Evolutionary conservation across 2,113 vertebrate species (phyloP).

Genomic region (Athene noctua): DNA sequence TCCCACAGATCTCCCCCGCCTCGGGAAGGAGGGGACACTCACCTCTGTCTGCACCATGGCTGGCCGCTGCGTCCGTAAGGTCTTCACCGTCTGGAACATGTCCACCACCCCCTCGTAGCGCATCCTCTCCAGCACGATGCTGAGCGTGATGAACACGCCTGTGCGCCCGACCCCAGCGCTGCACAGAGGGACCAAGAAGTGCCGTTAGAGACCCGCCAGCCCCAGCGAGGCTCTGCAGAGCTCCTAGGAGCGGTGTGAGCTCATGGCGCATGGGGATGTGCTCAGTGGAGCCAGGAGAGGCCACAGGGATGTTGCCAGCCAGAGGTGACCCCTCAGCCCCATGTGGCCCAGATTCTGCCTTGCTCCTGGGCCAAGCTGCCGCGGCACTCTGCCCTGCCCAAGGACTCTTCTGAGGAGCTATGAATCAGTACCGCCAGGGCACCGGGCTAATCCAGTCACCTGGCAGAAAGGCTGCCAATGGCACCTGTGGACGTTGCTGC

Average conservation of each 20-base stretch:
- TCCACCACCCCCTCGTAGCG: conserved; percentile 95
- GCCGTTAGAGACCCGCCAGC: not conserved
- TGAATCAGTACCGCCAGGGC: not conserved
- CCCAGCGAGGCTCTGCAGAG: not conserved
- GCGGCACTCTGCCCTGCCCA: not conserved
- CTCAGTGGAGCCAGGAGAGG: not conserved
- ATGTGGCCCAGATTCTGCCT: not conserved
- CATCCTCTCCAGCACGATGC: conserved; percentile 96
- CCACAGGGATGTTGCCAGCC: not conserved
- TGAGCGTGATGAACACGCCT: conserved; percentile 94
- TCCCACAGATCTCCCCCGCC: not conserved
- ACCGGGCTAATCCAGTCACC: not conserved
- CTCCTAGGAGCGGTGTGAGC: not conserved
- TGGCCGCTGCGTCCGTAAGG: conserved; percentile 90
- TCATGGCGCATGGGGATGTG: not conserved
- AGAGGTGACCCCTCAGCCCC: not conserved
- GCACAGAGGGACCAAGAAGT: not conserved
- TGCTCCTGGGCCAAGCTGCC: not conserved
- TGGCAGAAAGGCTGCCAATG: not conserved
- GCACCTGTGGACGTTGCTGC: not conserved
- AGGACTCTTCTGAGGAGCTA: not conserved
- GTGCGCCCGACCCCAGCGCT: conserved; percentile 95
- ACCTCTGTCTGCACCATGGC: conserved; percentile 99
- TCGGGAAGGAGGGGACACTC: not conserved
- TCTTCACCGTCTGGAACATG: conserved; percentile 97